Evolutionary conservation across 53 echinoderm and acorn worm species (phyloP), one percentile per base, ranked within the genome.

Genomic region (Echinarachnius parma): DNA sequence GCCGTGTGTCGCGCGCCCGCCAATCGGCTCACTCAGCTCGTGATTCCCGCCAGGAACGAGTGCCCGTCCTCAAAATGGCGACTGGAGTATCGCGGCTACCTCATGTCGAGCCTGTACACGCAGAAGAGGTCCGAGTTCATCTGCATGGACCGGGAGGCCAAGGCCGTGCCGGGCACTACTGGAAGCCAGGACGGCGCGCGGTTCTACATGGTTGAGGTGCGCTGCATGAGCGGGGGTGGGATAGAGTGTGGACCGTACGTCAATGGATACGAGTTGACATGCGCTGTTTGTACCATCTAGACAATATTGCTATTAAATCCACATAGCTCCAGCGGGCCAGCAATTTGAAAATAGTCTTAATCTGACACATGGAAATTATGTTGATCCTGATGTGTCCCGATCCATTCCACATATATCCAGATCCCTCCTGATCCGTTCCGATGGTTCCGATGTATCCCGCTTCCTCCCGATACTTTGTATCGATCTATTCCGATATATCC

Each of bases 241-340:
- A 46, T 83, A 20, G 77, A 67, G 4, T 78, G 84, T 49, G 78
- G 64, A 8, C 80, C 85, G 5, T 79, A 79, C 19, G 62, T 80
- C 20, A 53, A 78, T 42, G 78, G 78, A 3, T 78, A 84, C n/a
- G 84, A 84, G 60, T 61, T 84, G 8, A 84, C 84, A 9, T 84
- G 84, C 48, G 84, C 62, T 7, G 42, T 84, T 34, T 84, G 84
- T 31, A 84, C 84, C 30, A 56, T 83, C 1, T 83, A 37, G n/a
- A n/a, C n/a, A n/a, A n/a, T n/a, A n/a, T n/a, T n/a, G n/a, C n/a
- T n/a, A n/a, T n/a, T n/a, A n/a, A n/a, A n/a, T n/a, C n/a, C n/a
- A n/a, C n/a, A n/a, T n/a, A n/a, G n/a, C n/a, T n/a, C n/a, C n/a
- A n/a, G n/a, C n/a, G n/a, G n/a, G n/a, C n/a, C n/a, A n/a, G n/a